Percentiles rank a stretch among this genome's conserved stretches.
phyloP scores from a whole-genome alignment of 2,113 vertebrate genomes.

The Oostethus manadensis region DNA sequence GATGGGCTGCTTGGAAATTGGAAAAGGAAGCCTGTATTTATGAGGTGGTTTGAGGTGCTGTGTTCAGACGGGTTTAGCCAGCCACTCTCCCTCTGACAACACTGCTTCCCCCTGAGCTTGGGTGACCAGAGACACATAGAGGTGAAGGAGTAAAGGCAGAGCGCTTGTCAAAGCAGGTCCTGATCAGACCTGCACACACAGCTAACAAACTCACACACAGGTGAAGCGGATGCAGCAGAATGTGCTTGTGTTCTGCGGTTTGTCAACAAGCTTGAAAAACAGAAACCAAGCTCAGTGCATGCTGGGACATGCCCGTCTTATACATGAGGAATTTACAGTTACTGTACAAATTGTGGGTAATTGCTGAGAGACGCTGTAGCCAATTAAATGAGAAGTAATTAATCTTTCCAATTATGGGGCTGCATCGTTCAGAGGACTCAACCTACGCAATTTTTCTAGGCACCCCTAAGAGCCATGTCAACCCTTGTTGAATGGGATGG shows the following conservation, averaged over 20 bases:
- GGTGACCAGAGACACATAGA: slow-evolving; percentile 57
- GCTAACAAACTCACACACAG: slow-evolving; percentile 32
- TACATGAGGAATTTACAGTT: background rate
- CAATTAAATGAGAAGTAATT: too few species aligned
- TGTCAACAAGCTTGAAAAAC: background rate
- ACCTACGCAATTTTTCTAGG: too few species aligned
- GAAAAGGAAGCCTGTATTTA: slow-evolving; percentile 72
- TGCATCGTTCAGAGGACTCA: too few species aligned
- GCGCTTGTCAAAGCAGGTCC: slow-evolving; percentile 58
- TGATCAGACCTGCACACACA: slow-evolving; percentile 32
- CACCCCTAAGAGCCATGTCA: too few species aligned
- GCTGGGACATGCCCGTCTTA: slow-evolving; percentile 13
- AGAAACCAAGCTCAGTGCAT: background rate
- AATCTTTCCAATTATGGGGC: too few species aligned
- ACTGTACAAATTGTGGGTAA: background rate
- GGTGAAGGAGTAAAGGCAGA: slow-evolving; percentile 60
- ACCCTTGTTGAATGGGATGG: too few species aligned
- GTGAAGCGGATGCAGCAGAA: slow-evolving; percentile 61
- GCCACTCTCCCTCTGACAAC: slow-evolving; percentile 66
- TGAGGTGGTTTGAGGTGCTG: slow-evolving; percentile 69
- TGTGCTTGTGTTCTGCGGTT: background rate
- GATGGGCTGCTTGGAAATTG: slow-evolving; percentile 68
- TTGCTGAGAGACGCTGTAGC: background rate
- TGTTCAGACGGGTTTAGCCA: slow-evolving; percentile 72
- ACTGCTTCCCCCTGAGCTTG: slow-evolving; percentile 56